phyloP scores from a whole-genome alignment of 2,113 vertebrate genomes.

The Lanius ludovicianus region DNA sequence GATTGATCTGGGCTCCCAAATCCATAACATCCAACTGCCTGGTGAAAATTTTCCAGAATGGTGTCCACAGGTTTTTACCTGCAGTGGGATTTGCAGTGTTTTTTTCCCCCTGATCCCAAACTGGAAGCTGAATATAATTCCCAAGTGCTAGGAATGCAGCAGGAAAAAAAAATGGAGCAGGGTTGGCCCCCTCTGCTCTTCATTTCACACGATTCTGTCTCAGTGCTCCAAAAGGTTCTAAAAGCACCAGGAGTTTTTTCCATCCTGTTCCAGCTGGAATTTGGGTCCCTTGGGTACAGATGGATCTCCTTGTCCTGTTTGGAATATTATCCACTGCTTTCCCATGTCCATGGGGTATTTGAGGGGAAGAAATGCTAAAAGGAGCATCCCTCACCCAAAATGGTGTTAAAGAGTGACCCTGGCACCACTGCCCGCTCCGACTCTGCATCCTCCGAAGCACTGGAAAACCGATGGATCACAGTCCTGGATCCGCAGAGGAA shows the following conservation, averaged over 20 bases:
- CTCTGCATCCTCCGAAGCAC: not conserved
- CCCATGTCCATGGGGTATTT: not conserved
- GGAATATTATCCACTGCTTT: not conserved
- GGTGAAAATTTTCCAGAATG: not conserved
- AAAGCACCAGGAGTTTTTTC: not conserved
- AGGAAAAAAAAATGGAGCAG: not conserved
- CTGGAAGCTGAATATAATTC: not conserved
- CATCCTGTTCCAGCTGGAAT: not conserved
- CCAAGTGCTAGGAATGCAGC: not conserved
- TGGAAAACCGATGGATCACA: too few species aligned
- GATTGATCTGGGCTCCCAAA: not conserved
- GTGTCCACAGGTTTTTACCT: too few species aligned
- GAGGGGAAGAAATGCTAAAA: not conserved
- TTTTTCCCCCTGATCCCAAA: not conserved
- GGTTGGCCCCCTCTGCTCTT: accelerated
- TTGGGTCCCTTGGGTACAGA: not conserved
- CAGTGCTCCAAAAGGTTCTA: not conserved
- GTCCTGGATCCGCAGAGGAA: not conserved
- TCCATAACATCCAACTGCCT: not conserved
- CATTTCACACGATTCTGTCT: not conserved
- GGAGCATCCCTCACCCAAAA: not conserved
- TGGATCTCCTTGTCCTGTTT: not conserved
- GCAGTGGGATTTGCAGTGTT: not conserved
- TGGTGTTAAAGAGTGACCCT: not conserved
- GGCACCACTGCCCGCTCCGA: not conserved